Evolutionary conservation across 2,888 invertebrate species (phyloP), one percentile per base, ranked within the genome.

Genomic region (Apamea monoglypha): DNA sequence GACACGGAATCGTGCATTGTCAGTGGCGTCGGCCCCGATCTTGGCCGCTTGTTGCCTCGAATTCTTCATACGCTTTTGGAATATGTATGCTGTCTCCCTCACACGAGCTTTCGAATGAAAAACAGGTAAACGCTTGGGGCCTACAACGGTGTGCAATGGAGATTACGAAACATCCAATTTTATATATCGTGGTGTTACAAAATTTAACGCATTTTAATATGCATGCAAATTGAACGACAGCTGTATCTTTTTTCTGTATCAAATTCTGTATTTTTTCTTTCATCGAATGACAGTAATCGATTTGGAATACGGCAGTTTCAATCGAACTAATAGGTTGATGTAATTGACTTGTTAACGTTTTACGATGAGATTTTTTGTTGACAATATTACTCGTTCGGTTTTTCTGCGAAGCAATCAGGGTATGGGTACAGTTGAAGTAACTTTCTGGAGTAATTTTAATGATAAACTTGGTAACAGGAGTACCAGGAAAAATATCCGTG

Each of bases 1-100:
- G 96, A 96, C 95, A 95, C 94, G 94, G 93, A 93, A 93, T 94
- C 95, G 94, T 96, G 96, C 96, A 96, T 96, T 96, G 96, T 95
- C 94, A 93, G 96, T 94, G 93, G 93, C 96, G 95, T 96, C 96
- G 96, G 95, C 95, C 95, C 94, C 94, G 93, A 94, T 94, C 96
- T 93, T 94, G 93, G 95, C 93, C 94, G 96, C 94, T 94, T 94
- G 90, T 93, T 92, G 91, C 92, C 92, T 92, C 90, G 92, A 93
- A 93, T 93, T 93, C 92, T 93, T 93, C 93, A 93, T 94, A 94
- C 93, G 93, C 94, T 95, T 96, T 96, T 93, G 93, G 94, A 94
- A 94, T 94, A 93, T 92, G 89, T 94, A 87, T 85, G 91, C 92
- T 90, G 89, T 96, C 96, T 91, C 95, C 91, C 91, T 96, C 96